phyloP scores from a whole-genome alignment of 2,888 invertebrate species.

The Pyrocoelia pectoralis region DNA sequence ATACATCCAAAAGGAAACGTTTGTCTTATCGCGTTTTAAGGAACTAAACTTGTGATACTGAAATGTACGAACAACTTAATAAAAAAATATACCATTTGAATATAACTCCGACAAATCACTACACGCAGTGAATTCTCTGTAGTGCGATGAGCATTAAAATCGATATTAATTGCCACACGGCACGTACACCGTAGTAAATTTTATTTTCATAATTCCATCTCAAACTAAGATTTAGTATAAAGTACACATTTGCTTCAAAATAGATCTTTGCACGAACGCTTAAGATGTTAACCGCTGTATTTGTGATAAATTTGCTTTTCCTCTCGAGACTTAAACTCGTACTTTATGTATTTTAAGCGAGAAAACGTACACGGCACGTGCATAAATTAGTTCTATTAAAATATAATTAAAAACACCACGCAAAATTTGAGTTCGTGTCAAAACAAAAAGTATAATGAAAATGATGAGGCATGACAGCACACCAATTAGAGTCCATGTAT shows the following conservation, averaged over 20 bases:
- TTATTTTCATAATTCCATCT: neutral
- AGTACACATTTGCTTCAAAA: neutral
- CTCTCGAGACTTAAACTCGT: constrained; percentile 3
- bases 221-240: neutral
- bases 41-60: too few species aligned
- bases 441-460: constrained; percentile 23
- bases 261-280: neutral
- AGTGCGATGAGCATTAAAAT: neutral
- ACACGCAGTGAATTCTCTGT: too few species aligned
- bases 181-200: neutral
- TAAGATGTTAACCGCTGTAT: constrained; percentile 8
- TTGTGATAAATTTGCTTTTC: constrained; percentile 8
- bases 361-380: constrained; percentile 14
- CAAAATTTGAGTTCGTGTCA: constrained; percentile 22
- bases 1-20: too few species aligned
- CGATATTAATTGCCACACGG: neutral
- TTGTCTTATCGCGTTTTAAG: too few species aligned
- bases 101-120: too few species aligned
- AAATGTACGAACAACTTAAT: too few species aligned
- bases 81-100: too few species aligned
- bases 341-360: constrained; percentile 1
- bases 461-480: constrained; percentile 29
- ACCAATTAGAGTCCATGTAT: constrained; percentile 30
- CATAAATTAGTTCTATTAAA: constrained; percentile 27
- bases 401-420: constrained; percentile 27